phyloP scores from a whole-genome alignment of 2,797 vertebrate species.

The Manis crassicaudata region DNA sequence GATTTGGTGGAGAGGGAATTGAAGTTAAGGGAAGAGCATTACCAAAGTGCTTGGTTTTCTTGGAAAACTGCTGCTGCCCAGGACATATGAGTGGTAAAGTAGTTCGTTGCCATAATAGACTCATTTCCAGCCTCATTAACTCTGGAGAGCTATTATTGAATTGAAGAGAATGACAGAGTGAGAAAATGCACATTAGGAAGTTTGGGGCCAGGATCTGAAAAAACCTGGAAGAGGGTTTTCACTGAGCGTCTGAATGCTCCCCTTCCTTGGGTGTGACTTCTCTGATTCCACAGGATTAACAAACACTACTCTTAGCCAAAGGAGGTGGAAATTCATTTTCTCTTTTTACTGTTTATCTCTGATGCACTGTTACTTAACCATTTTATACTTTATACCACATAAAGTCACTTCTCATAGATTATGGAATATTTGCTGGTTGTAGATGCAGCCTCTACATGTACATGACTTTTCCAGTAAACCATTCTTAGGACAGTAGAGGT shows the following conservation, averaged over 20 bases:
- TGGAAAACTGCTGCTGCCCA: not conserved
- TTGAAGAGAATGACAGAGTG: not conserved
- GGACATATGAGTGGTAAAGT: not conserved
- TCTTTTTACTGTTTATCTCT: not conserved
- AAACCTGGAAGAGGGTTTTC: not conserved
- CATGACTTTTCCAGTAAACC: not conserved
- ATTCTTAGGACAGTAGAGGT: not conserved
- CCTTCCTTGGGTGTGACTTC: not conserved
- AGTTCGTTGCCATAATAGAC: not conserved
- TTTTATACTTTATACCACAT: not conserved
- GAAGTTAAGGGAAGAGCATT: not conserved
- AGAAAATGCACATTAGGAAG: not conserved
- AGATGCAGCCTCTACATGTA: not conserved
- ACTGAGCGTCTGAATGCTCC: not conserved
- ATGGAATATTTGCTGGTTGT: not conserved
- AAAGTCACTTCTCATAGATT: not conserved
- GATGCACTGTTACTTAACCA: not conserved
- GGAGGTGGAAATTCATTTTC: not conserved
- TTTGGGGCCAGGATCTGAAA: not conserved
- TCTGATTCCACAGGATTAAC: not conserved
- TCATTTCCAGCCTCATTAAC: not conserved
- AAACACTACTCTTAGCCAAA: not conserved
- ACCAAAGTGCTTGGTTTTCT: not conserved
- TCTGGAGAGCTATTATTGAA: not conserved
- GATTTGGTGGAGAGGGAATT: not conserved